A percentile compares a stretch with the other conserved stretches of the same genome.
phyloP scores from a whole-genome alignment of 2,113 vertebrate species.

The Chionodraco myersi region DNA sequence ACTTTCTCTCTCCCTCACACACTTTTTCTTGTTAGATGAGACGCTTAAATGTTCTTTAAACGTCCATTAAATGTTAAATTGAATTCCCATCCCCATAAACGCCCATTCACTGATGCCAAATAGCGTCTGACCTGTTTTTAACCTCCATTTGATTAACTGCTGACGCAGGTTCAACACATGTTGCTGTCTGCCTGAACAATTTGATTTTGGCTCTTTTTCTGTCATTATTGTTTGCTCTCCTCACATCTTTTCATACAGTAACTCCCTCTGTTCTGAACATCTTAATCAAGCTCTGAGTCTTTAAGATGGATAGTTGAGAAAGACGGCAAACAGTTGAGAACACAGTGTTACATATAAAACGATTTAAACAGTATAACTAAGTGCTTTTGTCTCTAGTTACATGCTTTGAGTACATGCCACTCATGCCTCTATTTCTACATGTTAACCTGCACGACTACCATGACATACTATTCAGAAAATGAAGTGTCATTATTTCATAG shows the following conservation, averaged over 20 bases:
- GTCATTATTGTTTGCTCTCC: not conserved
- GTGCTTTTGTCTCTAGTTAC: not conserved
- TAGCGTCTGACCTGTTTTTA: slow-evolving; percentile 14
- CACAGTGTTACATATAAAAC: not conserved
- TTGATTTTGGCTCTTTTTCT: not conserved
- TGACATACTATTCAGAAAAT: slow-evolving; percentile 1
- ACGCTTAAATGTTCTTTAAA: slow-evolving; percentile 7
- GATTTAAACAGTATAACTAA: not conserved
- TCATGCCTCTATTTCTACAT: not conserved
- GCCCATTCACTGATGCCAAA: not conserved
- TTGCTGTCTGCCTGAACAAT: not conserved
- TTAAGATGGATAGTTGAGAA: not conserved
- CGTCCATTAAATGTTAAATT: not conserved
- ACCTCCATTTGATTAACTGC: slow-evolving; percentile 3
- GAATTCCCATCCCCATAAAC: slow-evolving; percentile 3
- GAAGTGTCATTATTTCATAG: slow-evolving; percentile 15
- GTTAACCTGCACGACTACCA: not conserved
- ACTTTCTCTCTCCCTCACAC: not conserved
- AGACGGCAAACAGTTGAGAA: not conserved
- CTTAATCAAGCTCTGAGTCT: slow-evolving; percentile 48
- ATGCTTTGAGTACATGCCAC: not conserved
- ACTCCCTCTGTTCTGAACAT: slow-evolving; percentile 2
- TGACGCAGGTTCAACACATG: not conserved
- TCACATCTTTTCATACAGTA: not conserved
- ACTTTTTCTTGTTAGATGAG: not conserved